Evolutionary conservation across 2,113 vertebrate species (phyloP).

Genomic region (Caretta caretta): DNA sequence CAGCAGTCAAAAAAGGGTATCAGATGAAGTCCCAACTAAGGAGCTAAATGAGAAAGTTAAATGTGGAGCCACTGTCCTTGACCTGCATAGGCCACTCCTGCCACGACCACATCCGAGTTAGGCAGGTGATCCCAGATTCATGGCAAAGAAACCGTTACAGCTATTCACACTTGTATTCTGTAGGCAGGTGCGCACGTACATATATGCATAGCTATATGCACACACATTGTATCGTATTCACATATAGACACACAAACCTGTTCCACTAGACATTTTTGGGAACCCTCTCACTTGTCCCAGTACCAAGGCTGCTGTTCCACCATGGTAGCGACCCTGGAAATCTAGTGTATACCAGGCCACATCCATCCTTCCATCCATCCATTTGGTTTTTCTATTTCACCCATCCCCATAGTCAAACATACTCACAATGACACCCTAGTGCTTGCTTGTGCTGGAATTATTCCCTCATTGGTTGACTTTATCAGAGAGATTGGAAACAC

Average conservation of each 20-base stretch:
- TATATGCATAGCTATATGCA: not conserved
- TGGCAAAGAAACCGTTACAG: not conserved
- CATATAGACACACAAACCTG: not conserved
- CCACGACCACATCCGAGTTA: not conserved
- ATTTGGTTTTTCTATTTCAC: not conserved
- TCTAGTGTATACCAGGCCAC: not conserved
- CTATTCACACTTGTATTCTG: not conserved
- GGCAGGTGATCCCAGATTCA: not conserved
- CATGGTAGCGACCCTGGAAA: not conserved
- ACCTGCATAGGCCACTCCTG: not conserved
- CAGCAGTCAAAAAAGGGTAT: not conserved
- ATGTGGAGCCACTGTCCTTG: not conserved
- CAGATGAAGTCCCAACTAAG: not conserved
- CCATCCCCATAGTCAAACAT: not conserved
- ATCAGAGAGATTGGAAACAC: not conserved
- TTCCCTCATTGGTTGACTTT: not conserved
- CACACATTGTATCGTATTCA: not conserved
- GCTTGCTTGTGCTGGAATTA: not conserved
- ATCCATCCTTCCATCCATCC: accelerated
- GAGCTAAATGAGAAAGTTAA: not conserved
- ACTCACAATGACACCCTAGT: not conserved
- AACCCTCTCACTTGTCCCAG: not conserved
- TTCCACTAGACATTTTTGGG: not conserved
- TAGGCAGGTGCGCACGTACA: not conserved
- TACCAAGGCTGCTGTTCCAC: not conserved